Base-by-base conservation (phyloP, 2,888 invertebrate genomes). In the Nemotelus nigrinus region DNA sequence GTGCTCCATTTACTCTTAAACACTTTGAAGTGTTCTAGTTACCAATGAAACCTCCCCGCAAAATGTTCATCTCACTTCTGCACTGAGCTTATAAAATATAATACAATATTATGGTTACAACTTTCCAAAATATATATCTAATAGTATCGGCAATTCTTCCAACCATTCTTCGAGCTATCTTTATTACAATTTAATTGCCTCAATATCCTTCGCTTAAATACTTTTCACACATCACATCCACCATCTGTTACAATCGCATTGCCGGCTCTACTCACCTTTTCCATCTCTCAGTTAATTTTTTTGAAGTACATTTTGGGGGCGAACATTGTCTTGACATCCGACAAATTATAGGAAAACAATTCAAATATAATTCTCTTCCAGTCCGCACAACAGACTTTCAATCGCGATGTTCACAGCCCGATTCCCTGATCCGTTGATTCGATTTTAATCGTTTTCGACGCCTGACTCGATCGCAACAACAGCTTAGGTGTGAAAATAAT, bases 301-400 rank as follows among this genome's bases (percentile, higher is more conserved):
- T 2, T 4, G 10, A 25, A 45, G 47, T 44, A 64, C 2, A 44
- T 44, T 6, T 25, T 5, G 47, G 67, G 67, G 48, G 67, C 48
- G 67, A 67, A 67, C 47, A 67, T 67, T 57, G 45, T 72, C 71
- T 50, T 74, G 74, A 63, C 74, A 74, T 25, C 74, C 63, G 41
- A 47, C 41, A 50, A 74, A 74, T 74, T 74, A 74, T 74, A 63
- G 63, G 60, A 63, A 74, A 74, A 63, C 74, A 60, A 74, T 74
- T 74, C 63, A 48, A 63, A 58, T 58, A 72, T 72, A 72, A 74
- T 74, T 47, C 60, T n/a, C 47, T 50, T 60, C 63, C 60, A 44
- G 60, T 44, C 58, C 58, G 10, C 2, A 60, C 47, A 48, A 43
- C 74, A 74, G 63, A 60, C 50, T 60, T 41, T 60, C 48, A 39